These are phyloP conservation scores for Gobio occitaniae DNA, from an alignment of 2,797 vertebrate genomes.

Conservation along the genomic window DNA sequence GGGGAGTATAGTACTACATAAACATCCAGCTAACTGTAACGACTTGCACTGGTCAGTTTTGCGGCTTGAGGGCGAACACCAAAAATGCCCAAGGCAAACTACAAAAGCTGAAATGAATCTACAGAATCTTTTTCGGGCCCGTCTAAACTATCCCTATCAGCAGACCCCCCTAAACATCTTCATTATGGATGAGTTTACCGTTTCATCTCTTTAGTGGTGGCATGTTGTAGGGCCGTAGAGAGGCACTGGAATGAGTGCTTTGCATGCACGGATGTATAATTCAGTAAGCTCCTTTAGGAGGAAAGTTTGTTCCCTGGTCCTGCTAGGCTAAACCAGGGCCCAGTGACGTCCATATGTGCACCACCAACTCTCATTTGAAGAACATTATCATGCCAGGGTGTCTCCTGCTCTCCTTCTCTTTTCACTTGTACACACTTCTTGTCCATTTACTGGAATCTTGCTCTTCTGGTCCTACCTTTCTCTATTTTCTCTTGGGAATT, in stretches of 20 bases:
- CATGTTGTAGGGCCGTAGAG: slow-evolving; percentile 64
- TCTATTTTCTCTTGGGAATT: not conserved
- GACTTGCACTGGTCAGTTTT: slow-evolving; percentile 24
- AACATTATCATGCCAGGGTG: slow-evolving; percentile 12
- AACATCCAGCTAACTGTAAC: slow-evolving; percentile 20
- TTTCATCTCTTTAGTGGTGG: slow-evolving; percentile 57
- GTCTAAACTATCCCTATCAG: slow-evolving; percentile 50
- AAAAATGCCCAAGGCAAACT: slow-evolving; percentile 49
- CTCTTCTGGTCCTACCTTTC: not conserved
- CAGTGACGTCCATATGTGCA: slow-evolving; percentile 44
- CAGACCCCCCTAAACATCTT: slow-evolving; percentile 62
- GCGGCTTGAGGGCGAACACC: slow-evolving; percentile 45
- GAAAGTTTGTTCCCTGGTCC: slow-evolving; percentile 63
- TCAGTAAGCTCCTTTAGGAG: slow-evolving; percentile 68
- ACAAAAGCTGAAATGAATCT: slow-evolving; percentile 26
- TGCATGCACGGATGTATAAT: slow-evolving; percentile 75
- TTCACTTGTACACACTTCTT: slow-evolving; percentile 33
- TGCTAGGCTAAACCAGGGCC: slow-evolving; percentile 58
- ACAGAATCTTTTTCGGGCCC: slow-evolving; percentile 10
- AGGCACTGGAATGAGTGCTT: slow-evolving; percentile 63
- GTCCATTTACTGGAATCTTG: slow-evolving; percentile 36
- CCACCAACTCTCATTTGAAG: slow-evolving; percentile 43
- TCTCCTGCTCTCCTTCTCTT: slow-evolving; percentile 13
- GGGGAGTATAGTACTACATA: slow-evolving; percentile 6
- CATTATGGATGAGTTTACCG: slow-evolving; percentile 75